Evolutionary conservation across 2,113 vertebrate species (phyloP).

Genomic region (Peucedramus taeniatus): DNA sequence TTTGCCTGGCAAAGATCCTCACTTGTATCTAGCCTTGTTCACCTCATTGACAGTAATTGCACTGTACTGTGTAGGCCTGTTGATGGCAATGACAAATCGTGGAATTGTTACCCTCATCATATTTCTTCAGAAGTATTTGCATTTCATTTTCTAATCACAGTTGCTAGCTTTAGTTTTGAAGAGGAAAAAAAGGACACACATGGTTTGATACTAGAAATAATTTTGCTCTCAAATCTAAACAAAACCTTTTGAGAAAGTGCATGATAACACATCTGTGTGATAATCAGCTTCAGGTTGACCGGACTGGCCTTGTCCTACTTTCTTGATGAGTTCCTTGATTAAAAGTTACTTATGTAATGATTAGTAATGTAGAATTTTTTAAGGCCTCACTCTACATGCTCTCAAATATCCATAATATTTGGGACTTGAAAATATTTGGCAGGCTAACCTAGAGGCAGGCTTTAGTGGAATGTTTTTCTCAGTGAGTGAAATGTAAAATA

Average conservation of each 20-base stretch:
- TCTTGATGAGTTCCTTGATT: slow-evolving; percentile 34
- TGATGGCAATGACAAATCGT: not conserved
- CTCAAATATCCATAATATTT: not conserved
- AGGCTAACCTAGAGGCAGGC: not conserved
- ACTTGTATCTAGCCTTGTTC: not conserved
- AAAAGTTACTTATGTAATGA: not conserved
- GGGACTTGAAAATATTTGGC: not conserved
- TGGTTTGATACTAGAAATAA: not conserved
- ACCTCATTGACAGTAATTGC: not conserved
- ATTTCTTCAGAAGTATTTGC: not conserved
- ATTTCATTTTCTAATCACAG: slow-evolving; percentile 49
- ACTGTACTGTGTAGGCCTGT: not conserved
- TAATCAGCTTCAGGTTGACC: slow-evolving; percentile 12
- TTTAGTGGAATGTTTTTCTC: not conserved
- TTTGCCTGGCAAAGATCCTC: not conserved
- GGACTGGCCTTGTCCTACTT: not conserved
- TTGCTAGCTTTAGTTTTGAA: not conserved
- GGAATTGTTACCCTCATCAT: not conserved
- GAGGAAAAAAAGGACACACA: not conserved
- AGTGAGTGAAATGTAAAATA: not conserved
- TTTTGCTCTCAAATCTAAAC: slow-evolving; percentile 1
- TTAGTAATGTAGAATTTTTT: not conserved
- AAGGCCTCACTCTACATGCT: not conserved
- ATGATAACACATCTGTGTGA: not conserved
- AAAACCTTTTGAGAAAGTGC: not conserved